phyloP scores from a whole-genome alignment of 2,797 vertebrate species.

The Pseudomugil gertrudae region DNA sequence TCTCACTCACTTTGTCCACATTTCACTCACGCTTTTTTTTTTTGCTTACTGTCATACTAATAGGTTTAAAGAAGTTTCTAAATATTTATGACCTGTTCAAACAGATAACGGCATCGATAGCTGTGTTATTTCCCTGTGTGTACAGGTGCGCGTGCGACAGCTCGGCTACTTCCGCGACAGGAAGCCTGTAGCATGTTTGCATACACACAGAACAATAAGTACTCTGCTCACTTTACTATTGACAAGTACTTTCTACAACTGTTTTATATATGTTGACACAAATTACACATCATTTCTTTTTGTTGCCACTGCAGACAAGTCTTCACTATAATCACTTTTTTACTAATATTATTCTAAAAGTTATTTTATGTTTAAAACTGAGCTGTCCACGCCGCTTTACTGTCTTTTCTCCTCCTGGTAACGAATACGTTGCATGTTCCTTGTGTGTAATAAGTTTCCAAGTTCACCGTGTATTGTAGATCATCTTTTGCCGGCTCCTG shows the following conservation, averaged over 20 bases:
- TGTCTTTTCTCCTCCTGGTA: not conserved
- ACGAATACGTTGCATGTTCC: conserved; percentile 2
- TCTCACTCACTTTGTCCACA: not conserved
- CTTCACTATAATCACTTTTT: not conserved
- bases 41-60: too few relatives aligned
- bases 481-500: conserved; percentile 45
- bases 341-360: not conserved
- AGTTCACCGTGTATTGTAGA: conserved; percentile 19
- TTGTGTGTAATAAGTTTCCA: conserved; percentile 9
- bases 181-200: not conserved
- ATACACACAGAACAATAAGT: not conserved
- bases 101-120: not conserved
- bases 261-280: not conserved
- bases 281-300: not conserved
- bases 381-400: not conserved
- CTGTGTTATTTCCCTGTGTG: conserved; percentile 8
- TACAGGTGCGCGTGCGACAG: conserved; percentile 47
- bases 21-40: not conserved
- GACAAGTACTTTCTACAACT: not conserved
- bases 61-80: not conserved
- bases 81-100: not conserved
- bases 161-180: conserved; percentile 28
- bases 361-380: not conserved
- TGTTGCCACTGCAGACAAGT: not conserved
- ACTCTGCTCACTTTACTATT: not conserved